Conservation (phyloP, 1,140 invertebrate species). For the Drosophila sulfurigaster region DNA sequence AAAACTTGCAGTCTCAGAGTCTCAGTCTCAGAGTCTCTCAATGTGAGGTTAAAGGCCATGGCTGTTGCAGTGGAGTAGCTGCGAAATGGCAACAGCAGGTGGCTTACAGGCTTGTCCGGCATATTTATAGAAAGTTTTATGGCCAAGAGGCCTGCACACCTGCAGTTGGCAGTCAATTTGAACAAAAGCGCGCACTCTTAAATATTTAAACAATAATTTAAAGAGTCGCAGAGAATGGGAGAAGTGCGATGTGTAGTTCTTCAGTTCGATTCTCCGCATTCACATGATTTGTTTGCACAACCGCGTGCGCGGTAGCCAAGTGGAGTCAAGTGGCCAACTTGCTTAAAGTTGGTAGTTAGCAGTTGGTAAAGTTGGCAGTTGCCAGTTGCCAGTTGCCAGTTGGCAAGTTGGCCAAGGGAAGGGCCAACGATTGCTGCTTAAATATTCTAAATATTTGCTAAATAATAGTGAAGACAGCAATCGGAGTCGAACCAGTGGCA, state of each 20-base stretch:
- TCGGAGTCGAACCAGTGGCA: slow-evolving; percentile 40
- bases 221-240: slow-evolving; percentile 7
- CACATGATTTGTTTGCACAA: slow-evolving; percentile 77
- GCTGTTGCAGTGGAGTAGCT: slow-evolving; percentile 5
- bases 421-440: slow-evolving; percentile 49
- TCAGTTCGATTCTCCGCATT: slow-evolving; percentile 24
- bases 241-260: slow-evolving; percentile 55
- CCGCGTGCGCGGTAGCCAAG: slow-evolving; percentile 77
- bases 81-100: slow-evolving; percentile 69
- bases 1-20: slow-evolving; percentile 1
- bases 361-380: slow-evolving; percentile 11
- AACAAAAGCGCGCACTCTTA: slow-evolving; percentile 54
- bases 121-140: slow-evolving; percentile 80
- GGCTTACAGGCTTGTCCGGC: slow-evolving; percentile 63
- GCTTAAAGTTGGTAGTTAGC: slow-evolving; percentile 5
- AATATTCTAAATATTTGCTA: slow-evolving; percentile 84
- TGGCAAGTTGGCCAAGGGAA: slow-evolving; percentile 5
- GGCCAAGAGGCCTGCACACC: slow-evolving; percentile 39
- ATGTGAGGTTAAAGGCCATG: slow-evolving; percentile 74
- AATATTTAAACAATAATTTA: slow-evolving; percentile 60
- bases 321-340: slow-evolving; percentile 47
- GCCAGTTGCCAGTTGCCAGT: slow-evolving; percentile 18
- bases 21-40: slow-evolving; percentile 10
- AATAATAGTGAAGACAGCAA: slow-evolving; percentile 73
- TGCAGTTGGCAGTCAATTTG: slow-evolving; percentile 31